Evolutionary conservation across 1,140 invertebrate species (phyloP).

Genomic region (Oreohelix idahoensis): DNA sequence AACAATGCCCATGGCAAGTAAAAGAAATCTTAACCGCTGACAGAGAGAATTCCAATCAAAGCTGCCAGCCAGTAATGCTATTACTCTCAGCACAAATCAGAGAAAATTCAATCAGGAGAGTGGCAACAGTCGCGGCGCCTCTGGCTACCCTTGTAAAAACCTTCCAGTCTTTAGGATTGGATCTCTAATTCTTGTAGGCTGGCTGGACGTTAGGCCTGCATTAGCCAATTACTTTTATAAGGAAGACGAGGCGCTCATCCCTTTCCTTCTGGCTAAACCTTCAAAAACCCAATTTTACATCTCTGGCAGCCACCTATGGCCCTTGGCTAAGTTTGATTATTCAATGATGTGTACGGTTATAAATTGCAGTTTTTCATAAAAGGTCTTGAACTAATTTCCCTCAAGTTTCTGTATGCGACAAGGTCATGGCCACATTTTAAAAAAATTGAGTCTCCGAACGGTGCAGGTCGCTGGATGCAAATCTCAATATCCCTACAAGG

Average conservation of each 20-base stretch:
- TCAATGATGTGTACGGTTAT: not conserved
- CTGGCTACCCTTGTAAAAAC: not conserved
- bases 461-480: too few species aligned
- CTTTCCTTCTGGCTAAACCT: not conserved
- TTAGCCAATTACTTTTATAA: constrained; percentile 32
- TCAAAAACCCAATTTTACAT: not conserved
- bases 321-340: not conserved
- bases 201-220: constrained; percentile 23
- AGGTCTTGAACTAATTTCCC: too few species aligned
- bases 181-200: constrained; percentile 28
- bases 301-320: not conserved
- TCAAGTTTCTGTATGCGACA: too few species aligned
- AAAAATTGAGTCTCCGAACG: too few species aligned
- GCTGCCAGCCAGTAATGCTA: constrained; percentile 33
- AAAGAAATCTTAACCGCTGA: constrained; percentile 33
- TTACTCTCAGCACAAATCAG: constrained; percentile 42
- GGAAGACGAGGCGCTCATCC: not conserved
- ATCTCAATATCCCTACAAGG: too few species aligned
- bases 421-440: too few species aligned
- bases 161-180: not conserved
- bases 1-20: not conserved
- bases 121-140: not conserved
- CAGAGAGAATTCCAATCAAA: constrained; percentile 45
- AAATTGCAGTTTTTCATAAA: too few species aligned
- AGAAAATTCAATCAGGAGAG: constrained; percentile 42